A percentile compares a stretch with the other conserved stretches of the same genome.
Evolutionary conservation across 2,797 vertebrate species (phyloP).

Genomic region (Cygnus olor): DNA sequence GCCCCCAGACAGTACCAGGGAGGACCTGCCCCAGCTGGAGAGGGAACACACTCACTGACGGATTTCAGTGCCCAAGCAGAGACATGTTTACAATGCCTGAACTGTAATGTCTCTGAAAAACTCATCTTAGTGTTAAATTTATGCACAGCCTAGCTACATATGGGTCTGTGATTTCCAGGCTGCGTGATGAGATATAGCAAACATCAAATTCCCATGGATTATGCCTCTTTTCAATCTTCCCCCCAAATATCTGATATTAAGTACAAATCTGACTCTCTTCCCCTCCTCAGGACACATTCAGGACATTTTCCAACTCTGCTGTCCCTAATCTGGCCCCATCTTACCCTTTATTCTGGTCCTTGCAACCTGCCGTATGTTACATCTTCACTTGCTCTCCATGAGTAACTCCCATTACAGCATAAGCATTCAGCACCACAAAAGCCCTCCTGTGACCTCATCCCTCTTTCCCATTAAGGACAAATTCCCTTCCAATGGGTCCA

Average conservation of each 20-base stretch:
- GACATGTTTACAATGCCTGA: not conserved
- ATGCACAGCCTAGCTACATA: not conserved
- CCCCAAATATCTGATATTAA: not conserved
- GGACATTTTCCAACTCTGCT: not conserved
- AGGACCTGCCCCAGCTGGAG: too few relatives aligned
- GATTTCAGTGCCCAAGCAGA: not conserved
- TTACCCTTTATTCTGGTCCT: not conserved
- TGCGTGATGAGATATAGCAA: not conserved
- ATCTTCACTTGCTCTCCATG: not conserved
- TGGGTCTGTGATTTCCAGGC: not conserved
- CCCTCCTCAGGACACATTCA: not conserved
- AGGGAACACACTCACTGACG: not conserved
- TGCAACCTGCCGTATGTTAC: not conserved
- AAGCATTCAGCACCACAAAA: not conserved
- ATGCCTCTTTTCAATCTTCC: not conserved
- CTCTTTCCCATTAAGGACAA: not conserved
- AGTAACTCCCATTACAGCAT: not conserved
- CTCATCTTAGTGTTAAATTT: not conserved
- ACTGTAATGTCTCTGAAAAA: not conserved
- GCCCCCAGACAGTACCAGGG: not conserved
- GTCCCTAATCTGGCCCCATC: not conserved
- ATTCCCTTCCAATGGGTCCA: not conserved
- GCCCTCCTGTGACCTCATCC: not conserved
- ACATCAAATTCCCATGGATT: rapidly evolving
- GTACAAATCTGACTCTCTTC: not conserved